Evolutionary conservation across 2,797 vertebrate genomes (phyloP).

Genomic region (Pseudomugil tenellus): DNA sequence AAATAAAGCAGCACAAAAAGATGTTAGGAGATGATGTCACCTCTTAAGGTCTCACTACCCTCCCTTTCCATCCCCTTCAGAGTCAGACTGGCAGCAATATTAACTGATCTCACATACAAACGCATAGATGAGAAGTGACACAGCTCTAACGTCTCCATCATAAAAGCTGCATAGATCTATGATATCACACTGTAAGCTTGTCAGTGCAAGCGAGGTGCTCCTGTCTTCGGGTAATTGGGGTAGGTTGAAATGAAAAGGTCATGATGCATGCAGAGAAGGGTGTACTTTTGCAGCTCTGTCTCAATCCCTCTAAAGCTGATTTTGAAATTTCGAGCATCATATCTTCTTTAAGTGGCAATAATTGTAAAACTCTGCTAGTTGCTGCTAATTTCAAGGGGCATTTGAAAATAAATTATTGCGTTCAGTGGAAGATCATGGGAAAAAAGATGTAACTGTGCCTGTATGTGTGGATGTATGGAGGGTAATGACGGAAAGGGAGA

Average conservation of each 20-base stretch:
- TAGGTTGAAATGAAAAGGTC: constrained; percentile 78
- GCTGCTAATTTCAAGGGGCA: constrained; percentile 18
- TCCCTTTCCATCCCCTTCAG: constrained; percentile 45
- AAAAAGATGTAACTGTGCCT: constrained; percentile 12
- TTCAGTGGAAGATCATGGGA: constrained; percentile 20
- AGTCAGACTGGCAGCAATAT: constrained; percentile 45
- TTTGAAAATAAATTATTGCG: constrained; percentile 3
- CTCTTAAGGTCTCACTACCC: constrained; percentile 53
- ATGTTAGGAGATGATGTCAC: constrained; percentile 76
- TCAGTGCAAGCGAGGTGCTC: constrained; percentile 68
- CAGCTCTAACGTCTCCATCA: constrained; percentile 72
- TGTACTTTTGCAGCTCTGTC: constrained; percentile 15
- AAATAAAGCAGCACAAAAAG: constrained; percentile 73
- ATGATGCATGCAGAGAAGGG: constrained; percentile 23
- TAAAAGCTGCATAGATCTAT: constrained; percentile 71
- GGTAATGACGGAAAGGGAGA: constrained; percentile 27
- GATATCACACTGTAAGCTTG: constrained; percentile 65
- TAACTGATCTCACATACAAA: constrained; percentile 45
- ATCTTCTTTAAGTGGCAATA: background rate
- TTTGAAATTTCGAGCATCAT: constrained; percentile 27
- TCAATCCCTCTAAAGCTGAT: constrained; percentile 37
- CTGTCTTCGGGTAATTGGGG: constrained; percentile 81
- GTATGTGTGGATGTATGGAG: constrained; percentile 32
- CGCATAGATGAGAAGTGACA: constrained; percentile 54
- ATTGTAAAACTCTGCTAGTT: constrained; percentile 1